Base-by-base conservation (phyloP, 2,888 invertebrate species). In the Homarus gammarus region DNA sequence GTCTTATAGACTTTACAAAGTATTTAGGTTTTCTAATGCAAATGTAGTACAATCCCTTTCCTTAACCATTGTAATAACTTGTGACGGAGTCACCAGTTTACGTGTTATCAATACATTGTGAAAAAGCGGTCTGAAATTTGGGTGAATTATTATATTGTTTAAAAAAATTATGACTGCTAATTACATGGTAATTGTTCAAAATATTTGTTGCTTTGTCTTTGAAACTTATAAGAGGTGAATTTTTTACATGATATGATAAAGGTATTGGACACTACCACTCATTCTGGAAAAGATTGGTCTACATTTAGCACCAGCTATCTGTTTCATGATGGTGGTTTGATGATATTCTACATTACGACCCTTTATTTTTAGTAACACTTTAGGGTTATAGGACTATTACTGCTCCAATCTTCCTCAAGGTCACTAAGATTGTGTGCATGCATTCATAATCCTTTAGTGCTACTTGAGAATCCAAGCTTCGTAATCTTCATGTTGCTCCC, bases 41-140 rank as follows among this genome's bases (percentile, higher is more conserved):
- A 56, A 33, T 56, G 79, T 56, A 31, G 51, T 56, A 51, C 56
- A 79, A 56, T 51, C 27, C 31, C 40, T 68, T 82, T 82, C 64
- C 38, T 38, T 64, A 18, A 31, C 27, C 68, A 82, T 36, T 36
- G 31, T 49, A 22, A 56, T 56, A 56, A 56, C 56, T 56, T 56
- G 56, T 56, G 18, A 22, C 56, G 22, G 10, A 56, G 15, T 56
- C 18, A 1, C 56, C 5, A 3, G 56, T 56, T 18, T 56, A 18
- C 56, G 22, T 18, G 22, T 56, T 56, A 15, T 56, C 18, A 56
- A 18, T 56, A 2, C 56, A 56, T 18, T 56, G 0, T 12, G 22
- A 56, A 56, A 56, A 22, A 22, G 22, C 56, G 3, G 3, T 56
- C 3, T 56, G 5, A 56, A 56, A 18, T 56, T 56, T 18, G 22